Evolutionary conservation across 2,113 vertebrate species (phyloP), one percentile per base, ranked within the genome.

Genomic region (Carassius gibelio): DNA sequence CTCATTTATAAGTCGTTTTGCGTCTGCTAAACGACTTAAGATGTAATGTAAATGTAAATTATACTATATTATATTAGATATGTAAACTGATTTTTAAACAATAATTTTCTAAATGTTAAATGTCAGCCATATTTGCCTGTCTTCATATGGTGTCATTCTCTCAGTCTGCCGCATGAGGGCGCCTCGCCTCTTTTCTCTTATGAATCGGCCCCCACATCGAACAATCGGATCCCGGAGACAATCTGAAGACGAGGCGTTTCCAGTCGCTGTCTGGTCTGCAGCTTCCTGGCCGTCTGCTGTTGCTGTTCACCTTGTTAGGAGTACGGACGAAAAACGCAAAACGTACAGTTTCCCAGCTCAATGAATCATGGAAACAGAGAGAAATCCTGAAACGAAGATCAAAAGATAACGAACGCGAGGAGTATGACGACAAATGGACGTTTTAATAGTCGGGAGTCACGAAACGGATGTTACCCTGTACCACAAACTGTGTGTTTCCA

Each of bases 181-280:
- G 72, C 85, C 8, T 82, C 61, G 9, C 5, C 72, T 59, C 81
- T 57, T 9, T 38, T 81, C 52, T 75, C 17, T 74, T 34, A 74
- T 23, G 45, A 80, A 81, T 75, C 77, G 19, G 30, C 84, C 77
- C 83, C 84, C 84, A 66, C 84, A 17, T 81, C 52, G 85, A 85
- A 89, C 83, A 87, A 87, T 71, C 84, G 75, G 75, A 79, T 87
- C 84, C 79, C 76, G 74, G 87, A 89, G 88, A 89, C 87, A 68
- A 80, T 74, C 84, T 59, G 78, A 84, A 81, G 79, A 82, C 84
- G 87, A 89, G 88, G 88, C 88, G 88, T 89, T 89, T 89, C 88
- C 88, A 89, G 88, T 52, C 77, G 69, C 82, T 79, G 88, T 89
- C 88, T 89, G 76, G 86, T 80, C 75, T 64, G 74, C 80, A 34